These are phyloP conservation scores for Scaeva pyrastri DNA, from an alignment of 2,888 invertebrate genomes.

Conservation along the genomic window DNA sequence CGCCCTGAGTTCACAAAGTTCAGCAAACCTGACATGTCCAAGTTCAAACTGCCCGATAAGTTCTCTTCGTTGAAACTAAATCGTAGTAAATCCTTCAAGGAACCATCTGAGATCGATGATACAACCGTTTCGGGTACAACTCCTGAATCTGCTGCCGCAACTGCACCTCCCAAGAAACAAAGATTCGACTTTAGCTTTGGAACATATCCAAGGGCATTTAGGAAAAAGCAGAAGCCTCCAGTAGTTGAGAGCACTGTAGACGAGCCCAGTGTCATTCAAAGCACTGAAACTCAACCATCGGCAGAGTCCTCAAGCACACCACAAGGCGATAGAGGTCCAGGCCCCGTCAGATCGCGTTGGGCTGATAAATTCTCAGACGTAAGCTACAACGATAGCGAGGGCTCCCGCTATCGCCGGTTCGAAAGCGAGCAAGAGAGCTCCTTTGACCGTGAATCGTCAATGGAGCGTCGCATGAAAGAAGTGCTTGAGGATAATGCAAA, in stretches of 20 bases:
- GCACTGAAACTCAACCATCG: conserved; percentile 87
- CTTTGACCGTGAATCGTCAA: conserved; percentile 83
- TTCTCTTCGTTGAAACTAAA: conserved; percentile 87
- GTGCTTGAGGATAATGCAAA: conserved; percentile 84
- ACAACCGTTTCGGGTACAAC: conserved; percentile 76
- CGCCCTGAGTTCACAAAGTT: conserved; percentile 85
- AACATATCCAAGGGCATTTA: conserved; percentile 91
- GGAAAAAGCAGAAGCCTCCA: conserved; percentile 80
- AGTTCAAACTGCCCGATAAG: conserved; percentile 87
- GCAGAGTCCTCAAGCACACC: conserved; percentile 88
- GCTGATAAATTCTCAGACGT: conserved; percentile 84
- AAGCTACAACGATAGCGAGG: conserved; percentile 84
- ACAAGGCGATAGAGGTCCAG: conserved; percentile 85
- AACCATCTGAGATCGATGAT: conserved; percentile 76
- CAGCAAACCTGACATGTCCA: conserved; percentile 86
- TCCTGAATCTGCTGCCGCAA: conserved; percentile 85
- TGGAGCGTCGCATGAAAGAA: conserved; percentile 83
- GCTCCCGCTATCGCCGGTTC: conserved; percentile 83
- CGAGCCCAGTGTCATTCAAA: conserved; percentile 81
- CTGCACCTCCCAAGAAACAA: conserved; percentile 85
- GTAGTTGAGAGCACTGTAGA: conserved; percentile 79
- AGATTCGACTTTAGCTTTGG: conserved; percentile 90
- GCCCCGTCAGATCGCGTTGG: conserved; percentile 85
- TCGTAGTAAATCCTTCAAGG: conserved; percentile 84
- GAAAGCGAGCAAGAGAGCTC: conserved; percentile 83